These are phyloP conservation scores for Microtus ochrogaster DNA, from an alignment of 2,113 vertebrate genomes.

Conservation along the genomic window DNA sequence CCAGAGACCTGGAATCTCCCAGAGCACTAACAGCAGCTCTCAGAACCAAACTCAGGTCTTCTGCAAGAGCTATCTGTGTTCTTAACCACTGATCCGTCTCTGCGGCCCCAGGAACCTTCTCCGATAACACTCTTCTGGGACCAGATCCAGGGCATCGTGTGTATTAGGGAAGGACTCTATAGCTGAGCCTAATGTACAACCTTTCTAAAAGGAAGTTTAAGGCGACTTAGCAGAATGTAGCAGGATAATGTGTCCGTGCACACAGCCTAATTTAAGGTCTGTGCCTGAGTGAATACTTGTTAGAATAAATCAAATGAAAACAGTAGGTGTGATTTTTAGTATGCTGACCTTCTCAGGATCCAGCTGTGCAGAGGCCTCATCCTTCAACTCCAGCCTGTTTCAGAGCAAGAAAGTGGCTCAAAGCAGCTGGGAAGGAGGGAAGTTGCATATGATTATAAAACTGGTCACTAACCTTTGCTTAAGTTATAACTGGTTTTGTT, in stretches of 20 bases:
- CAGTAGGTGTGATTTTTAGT: not conserved
- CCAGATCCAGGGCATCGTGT: not conserved
- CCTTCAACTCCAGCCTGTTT: not conserved
- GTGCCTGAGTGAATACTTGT: not conserved
- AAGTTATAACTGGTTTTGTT: not conserved
- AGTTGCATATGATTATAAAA: conserved; percentile 13
- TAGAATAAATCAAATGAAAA: conserved; percentile 16
- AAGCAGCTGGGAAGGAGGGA: conserved; percentile 11
- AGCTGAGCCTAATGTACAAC: not conserved
- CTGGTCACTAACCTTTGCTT: not conserved
- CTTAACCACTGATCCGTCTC: not conserved
- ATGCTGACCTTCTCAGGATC: not conserved
- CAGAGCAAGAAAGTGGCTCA: not conserved
- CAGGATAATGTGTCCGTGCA: not conserved
- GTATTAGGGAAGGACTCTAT: not conserved
- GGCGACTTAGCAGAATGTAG: not conserved
- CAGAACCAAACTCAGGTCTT: not conserved
- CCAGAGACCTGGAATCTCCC: not conserved
- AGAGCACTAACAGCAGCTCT: not conserved
- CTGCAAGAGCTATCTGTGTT: not conserved
- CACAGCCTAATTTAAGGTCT: not conserved
- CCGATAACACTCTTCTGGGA: not conserved
- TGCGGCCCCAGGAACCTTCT: not conserved
- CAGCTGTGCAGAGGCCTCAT: not conserved
- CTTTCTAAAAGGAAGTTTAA: conserved; percentile 10